phyloP scores from a whole-genome alignment of 2,797 vertebrate genomes.

The Crax fasciolata region DNA sequence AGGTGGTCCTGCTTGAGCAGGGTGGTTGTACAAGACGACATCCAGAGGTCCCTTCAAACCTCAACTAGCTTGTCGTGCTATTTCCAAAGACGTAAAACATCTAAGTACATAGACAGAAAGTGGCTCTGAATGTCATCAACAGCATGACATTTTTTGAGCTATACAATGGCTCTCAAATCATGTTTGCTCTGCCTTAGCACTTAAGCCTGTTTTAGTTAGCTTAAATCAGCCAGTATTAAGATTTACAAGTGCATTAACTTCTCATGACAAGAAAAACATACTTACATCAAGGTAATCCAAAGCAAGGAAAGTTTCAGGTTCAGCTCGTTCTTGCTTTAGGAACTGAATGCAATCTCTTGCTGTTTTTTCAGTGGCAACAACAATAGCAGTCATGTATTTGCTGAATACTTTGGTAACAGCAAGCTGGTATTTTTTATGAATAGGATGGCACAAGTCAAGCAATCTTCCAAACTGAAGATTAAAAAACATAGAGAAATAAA shows the following conservation, averaged over 20 bases:
- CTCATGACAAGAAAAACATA: background rate
- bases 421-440: slow-evolving; percentile 96
- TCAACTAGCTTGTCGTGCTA: background rate
- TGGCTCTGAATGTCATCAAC: background rate
- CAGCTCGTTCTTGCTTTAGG: slow-evolving; percentile 91
- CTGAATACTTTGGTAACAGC: slow-evolving; percentile 95
- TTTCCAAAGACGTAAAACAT: background rate
- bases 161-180: background rate
- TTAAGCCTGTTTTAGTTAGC: background rate
- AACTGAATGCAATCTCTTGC: slow-evolving; percentile 92
- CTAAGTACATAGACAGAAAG: background rate
- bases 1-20: background rate
- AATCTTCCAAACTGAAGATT: slow-evolving; percentile 90
- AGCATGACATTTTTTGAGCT: background rate
- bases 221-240: background rate
- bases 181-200: background rate
- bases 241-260: background rate
- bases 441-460: slow-evolving; percentile 92
- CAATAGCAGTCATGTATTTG: slow-evolving; percentile 89
- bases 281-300: slow-evolving; percentile 93
- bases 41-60: background rate
- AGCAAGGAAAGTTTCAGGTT: slow-evolving; percentile 94
- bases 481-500: slow-evolving; percentile 32
- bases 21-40: background rate
- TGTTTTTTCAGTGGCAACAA: slow-evolving; percentile 90